Evolutionary conservation across 2,113 vertebrate genomes (phyloP).

Genomic region (Brienomyrus brachyistius): DNA sequence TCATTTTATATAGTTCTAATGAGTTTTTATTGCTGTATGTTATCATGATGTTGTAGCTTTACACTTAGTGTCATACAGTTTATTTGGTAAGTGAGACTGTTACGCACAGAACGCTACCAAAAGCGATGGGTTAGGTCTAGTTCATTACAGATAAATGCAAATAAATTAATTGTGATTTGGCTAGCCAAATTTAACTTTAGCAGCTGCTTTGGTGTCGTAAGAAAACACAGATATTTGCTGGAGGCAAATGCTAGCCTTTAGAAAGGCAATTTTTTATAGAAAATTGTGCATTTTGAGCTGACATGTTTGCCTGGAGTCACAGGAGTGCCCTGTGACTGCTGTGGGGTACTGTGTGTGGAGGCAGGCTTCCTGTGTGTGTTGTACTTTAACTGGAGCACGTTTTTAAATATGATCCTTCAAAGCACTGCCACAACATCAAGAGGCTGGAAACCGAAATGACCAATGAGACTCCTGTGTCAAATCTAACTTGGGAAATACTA

Average conservation of each 20-base stretch:
- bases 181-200: neutral
- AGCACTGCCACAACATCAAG: constrained; percentile 89
- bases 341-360: neutral
- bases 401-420: constrained; percentile 88
- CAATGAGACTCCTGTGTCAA: constrained; percentile 53
- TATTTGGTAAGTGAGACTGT: neutral
- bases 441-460: constrained; percentile 58
- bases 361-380: neutral
- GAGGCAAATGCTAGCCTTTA: neutral
- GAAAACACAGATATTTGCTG: neutral
- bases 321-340: neutral
- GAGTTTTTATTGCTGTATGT: neutral
- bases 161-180: neutral
- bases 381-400: constrained; percentile 65
- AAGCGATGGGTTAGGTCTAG: neutral
- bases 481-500: constrained; percentile 76
- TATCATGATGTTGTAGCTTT: neutral
- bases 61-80: neutral
- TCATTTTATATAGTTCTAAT: neutral
- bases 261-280: neutral
- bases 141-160: neutral
- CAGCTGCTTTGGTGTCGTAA: neutral
- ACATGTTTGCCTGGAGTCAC: neutral
- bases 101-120: neutral
- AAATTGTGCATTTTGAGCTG: neutral